Base-by-base conservation (phyloP, 2,888 invertebrate genomes). In the Teleiodes luculella region DNA sequence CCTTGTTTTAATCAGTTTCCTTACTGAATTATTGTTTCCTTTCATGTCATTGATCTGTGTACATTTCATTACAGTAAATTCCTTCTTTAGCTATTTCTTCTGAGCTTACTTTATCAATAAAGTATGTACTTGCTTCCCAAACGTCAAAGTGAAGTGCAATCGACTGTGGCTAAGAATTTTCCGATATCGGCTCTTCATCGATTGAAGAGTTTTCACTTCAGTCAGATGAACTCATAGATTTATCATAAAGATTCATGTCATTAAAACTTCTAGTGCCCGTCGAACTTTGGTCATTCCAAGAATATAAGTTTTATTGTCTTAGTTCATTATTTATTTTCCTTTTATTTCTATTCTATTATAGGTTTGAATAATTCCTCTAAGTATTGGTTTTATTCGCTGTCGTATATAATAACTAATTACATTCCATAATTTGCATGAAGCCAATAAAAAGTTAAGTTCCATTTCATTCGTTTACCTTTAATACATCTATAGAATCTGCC, bases 111-210 rank as follows among this genome's bases (percentile, higher is more conserved):
- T 35, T 24, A 24, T 39, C 18, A 39, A n/a, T n/a, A n/a, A n/a
- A 18, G 3, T 11, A 3, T 2, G 24, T 43, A 28, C 28, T 18
- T 11, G 11, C 18, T 13, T 33, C 33, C 33, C 13, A 28, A 51
- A 24, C 37, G 47, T 31, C 43, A 28, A 49, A 52, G 46, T 54
- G 47, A 60, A 56, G 57, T 45, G 56, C 60, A 60, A 59, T 66
- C 58, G 58, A 53, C 59, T 57, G 62, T 62, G 56, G 63, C 54
- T 57, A 65, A 64, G 55, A 59, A 57, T 62, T 69, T 72, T 59
- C 64, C 58, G 53, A 66, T 64, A 64, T 16, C 56, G 24, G 6
- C 45, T 53, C 56, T 61, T 57, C 52, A 53, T 46, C 37, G 52
- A 57, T 59, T 58, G 60, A 63, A 55, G 53, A 58, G 56, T 62